These are phyloP conservation scores for Epinotia ramella DNA, from an alignment of 2,888 invertebrate species.

Conservation along the genomic window DNA sequence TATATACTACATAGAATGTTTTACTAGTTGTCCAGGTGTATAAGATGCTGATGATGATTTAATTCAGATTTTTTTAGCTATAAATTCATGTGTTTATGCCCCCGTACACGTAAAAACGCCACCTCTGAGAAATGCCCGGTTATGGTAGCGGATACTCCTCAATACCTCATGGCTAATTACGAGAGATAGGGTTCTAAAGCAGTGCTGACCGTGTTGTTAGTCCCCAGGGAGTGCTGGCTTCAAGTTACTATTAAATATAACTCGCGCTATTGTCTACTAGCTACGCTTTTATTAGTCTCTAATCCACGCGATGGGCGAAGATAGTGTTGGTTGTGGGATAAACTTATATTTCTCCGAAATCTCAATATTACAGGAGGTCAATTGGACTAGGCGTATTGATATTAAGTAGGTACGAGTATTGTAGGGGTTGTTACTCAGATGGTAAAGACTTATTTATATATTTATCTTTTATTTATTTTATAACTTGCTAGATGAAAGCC, in stretches of 20 bases:
- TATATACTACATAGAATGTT: too few relatives aligned
- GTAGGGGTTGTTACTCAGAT: too few relatives aligned
- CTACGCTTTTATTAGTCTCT: constrained; percentile 22
- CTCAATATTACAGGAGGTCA: neutral
- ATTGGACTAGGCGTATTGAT: neutral
- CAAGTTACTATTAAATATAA: constrained; percentile 48
- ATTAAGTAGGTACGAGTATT: too few relatives aligned
- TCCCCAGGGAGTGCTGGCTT: constrained; percentile 43
- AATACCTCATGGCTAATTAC: constrained; percentile 31
- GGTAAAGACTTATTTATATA: too few relatives aligned
- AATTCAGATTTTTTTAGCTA: too few relatives aligned
- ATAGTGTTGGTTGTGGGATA: neutral
- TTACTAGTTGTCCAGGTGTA: too few relatives aligned
- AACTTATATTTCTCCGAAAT: neutral
- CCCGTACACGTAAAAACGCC: too few relatives aligned
- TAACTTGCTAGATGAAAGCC: too few relatives aligned
- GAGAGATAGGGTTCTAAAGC: constrained; percentile 24
- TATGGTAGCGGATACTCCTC: neutral
- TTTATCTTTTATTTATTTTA: too few relatives aligned
- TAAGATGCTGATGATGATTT: too few relatives aligned
- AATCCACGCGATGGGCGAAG: neutral
- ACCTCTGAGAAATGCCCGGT: too few relatives aligned
- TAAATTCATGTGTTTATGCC: too few relatives aligned
- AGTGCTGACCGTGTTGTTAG: constrained; percentile 29
- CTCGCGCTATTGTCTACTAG: constrained; percentile 38